Conservation (phyloP, 2,888 invertebrate genomes). For the Thecophora atra region DNA sequence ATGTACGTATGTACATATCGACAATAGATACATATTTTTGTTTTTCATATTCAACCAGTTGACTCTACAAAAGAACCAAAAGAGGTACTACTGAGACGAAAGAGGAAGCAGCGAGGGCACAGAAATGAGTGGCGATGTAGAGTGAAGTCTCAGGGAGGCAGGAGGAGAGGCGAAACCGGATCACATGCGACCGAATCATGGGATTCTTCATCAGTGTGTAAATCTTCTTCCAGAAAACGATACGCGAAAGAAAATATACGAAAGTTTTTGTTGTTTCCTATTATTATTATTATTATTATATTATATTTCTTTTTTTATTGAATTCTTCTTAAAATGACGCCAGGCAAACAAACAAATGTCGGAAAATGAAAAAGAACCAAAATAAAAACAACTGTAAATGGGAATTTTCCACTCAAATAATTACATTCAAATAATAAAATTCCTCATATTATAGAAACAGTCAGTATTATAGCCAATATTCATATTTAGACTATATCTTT, state of each 20-base stretch:
- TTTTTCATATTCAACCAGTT: no score
- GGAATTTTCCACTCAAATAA: no score
- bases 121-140: background rate
- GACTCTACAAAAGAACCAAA: background rate
- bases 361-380: no score
- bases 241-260: conserved; percentile 18
- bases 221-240: background rate
- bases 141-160: background rate
- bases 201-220: conserved; percentile 10
- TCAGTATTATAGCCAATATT: no score
- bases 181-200: background rate
- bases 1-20: no score
- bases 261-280: conserved; percentile 9
- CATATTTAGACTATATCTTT: no score
- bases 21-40: no score
- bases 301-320: background rate
- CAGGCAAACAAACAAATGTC: no score
- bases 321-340: no score
- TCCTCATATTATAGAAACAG: no score
- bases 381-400: no score
- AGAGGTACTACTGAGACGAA: background rate
- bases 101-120: background rate
- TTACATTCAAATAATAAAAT: background rate
- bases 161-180: background rate
- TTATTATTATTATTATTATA: conserved; percentile 7